Percentiles rank a stretch among this genome's conserved stretches.
phyloP scores from a whole-genome alignment of 2,797 vertebrate species.

The Myoxocephalus aenaeus region DNA sequence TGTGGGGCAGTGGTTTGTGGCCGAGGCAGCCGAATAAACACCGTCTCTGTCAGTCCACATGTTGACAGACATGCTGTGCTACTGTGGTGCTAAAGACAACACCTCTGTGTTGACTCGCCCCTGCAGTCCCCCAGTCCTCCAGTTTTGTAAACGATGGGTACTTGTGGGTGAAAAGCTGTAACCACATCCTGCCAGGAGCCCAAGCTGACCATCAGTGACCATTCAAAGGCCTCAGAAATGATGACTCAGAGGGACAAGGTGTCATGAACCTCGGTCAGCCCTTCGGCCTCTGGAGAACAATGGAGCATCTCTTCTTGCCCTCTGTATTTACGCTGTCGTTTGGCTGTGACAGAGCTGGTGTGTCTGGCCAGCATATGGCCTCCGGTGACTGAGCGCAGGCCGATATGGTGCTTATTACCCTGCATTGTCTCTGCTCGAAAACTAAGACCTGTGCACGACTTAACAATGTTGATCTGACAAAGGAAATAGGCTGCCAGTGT shows the following conservation, averaged over 20 bases:
- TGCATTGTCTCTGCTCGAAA: conserved; percentile 62
- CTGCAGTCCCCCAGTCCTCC: not conserved
- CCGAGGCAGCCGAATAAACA: conserved; percentile 61
- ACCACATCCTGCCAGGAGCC: conserved; percentile 48
- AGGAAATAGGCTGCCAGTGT: not conserved
- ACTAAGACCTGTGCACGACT: conserved; percentile 12
- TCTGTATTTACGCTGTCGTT: conserved; percentile 62
- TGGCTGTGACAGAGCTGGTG: conserved; percentile 67
- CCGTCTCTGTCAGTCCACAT: conserved; percentile 19
- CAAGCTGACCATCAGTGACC: conserved; percentile 49
- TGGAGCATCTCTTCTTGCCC: conserved; percentile 67
- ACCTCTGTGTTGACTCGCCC: conserved; percentile 52
- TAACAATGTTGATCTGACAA: conserved; percentile 22
- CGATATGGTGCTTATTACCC: conserved; percentile 58
- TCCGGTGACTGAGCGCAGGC: conserved; percentile 59
- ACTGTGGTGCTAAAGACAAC: conserved; percentile 60
- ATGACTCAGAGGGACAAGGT: conserved; percentile 62
- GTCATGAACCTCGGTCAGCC: conserved; percentile 49
- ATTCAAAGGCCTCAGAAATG: conserved; percentile 46
- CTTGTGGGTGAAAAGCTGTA: conserved; percentile 35
- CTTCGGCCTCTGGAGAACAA: conserved; percentile 70
- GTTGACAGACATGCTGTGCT: conserved; percentile 55
- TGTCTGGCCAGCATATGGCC: conserved; percentile 80
- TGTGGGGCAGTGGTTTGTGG: conserved; percentile 38
- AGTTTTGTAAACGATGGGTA: conserved; percentile 45